Evolutionary conservation across 2,888 invertebrate species (phyloP).

Genomic region (Agapostemon virescens): DNA sequence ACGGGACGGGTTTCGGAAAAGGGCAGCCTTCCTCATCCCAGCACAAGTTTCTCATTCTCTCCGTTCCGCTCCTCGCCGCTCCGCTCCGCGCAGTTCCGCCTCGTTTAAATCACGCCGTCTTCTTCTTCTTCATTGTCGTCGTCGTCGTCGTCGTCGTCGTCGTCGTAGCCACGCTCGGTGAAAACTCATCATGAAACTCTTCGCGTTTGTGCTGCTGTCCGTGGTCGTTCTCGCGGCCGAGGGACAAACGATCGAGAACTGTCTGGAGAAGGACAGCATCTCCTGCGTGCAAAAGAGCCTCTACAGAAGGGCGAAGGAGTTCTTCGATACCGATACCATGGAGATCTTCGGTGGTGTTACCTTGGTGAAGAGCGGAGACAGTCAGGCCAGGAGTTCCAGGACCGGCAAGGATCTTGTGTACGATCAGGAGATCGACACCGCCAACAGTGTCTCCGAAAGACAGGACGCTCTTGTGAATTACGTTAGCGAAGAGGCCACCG

Average conservation of each 20-base stretch:
- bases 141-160: not conserved
- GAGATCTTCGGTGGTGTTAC: slow-evolving; percentile 83
- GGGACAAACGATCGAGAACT: slow-evolving; percentile 81
- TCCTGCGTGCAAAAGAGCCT: slow-evolving; percentile 84
- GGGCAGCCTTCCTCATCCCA: slow-evolving; percentile 40
- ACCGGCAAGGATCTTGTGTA: slow-evolving; percentile 80
- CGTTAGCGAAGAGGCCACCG: slow-evolving; percentile 81
- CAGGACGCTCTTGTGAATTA: slow-evolving; percentile 83
- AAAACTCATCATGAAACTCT: slow-evolving; percentile 69
- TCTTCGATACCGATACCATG: slow-evolving; percentile 83
- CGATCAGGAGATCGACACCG: slow-evolving; percentile 81
- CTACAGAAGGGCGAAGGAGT: slow-evolving; percentile 83
- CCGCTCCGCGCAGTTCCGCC: not conserved
- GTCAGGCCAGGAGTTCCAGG: slow-evolving; percentile 79
- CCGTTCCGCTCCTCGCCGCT: not conserved
- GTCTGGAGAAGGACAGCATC: slow-evolving; percentile 84
- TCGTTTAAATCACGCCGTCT: not conserved
- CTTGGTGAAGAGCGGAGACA: slow-evolving; percentile 77
- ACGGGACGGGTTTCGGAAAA: slow-evolving; percentile 71
- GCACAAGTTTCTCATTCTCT: too few relatives aligned
- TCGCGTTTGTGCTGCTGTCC: slow-evolving; percentile 68
- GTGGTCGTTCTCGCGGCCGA: slow-evolving; percentile 65
- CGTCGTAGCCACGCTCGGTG: not conserved
- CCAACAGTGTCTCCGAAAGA: slow-evolving; percentile 81
- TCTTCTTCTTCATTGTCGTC: too few relatives aligned